Evolutionary conservation across 2,888 invertebrate genomes (phyloP), one percentile per base, ranked within the genome.

Genomic region (Amiota mariae): DNA sequence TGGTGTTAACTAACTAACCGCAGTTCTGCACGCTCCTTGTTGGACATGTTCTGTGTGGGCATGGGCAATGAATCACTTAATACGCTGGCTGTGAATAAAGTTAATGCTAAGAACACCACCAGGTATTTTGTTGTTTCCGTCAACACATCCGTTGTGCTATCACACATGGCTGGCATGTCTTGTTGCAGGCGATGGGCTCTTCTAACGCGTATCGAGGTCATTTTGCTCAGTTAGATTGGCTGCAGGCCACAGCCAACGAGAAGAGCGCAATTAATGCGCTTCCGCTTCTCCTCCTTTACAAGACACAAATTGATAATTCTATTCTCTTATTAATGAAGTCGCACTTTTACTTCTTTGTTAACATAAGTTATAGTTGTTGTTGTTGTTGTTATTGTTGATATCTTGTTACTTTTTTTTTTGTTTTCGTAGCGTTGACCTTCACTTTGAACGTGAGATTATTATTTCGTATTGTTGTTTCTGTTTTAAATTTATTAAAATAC

Each of bases 1-100:
- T 54, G 54, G n/a, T 20, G 61, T 8, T 1, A 70, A 87, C 89
- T 1, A 70, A 87, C 89, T 90, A 91, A 94, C 94, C 93, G 93
- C 81, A 94, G 90, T 78, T 91, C 91, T 72, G 92, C 90, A 78
- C 93, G 91, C 87, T 94, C 94, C 82, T 92, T 91, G 83, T 91
- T 92, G 51, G 93, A 92, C 94, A 94, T 94, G 78, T 90, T 90
- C 74, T 90, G 87, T 54, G 90, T 89, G 70, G 90, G 90, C 75
- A 90, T 87, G 15, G 80, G 67, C 12, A 24, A n/a, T 3, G 67
- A 68, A 20, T 88, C 87, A 71, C 84, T 78, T 4, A 80, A 59
- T 15, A 79, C 83, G 54, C 78, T 64, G 15, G 80, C 75, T 11
- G 78, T 76, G 13, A 82, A 76, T 36, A 79, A 63, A 49, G 67